Conservation (phyloP, 2,888 invertebrate species). For the Eilema depressum region DNA sequence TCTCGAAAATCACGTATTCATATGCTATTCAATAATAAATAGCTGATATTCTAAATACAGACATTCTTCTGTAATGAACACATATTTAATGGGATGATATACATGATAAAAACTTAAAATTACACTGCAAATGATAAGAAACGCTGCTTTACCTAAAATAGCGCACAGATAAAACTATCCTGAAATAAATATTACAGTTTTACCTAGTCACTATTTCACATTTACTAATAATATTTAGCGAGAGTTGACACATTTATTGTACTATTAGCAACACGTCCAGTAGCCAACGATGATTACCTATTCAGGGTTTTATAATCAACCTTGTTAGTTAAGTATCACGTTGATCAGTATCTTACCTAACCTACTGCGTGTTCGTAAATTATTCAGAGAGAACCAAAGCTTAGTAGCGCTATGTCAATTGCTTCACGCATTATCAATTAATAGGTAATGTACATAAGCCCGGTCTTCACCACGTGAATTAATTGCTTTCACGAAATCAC, state of each 20-base stretch:
- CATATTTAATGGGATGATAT: neutral
- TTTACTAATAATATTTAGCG: neutral
- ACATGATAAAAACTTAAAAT: neutral
- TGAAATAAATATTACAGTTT: constrained; percentile 55
- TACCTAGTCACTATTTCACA: constrained; percentile 21
- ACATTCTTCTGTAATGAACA: too few species aligned
- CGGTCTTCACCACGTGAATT: neutral
- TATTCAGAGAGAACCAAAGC: neutral
- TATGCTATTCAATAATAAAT: neutral
- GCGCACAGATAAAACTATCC: constrained; percentile 50
- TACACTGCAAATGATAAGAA: constrained; percentile 31
- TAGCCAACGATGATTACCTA: neutral
- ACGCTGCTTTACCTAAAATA: constrained; percentile 52
- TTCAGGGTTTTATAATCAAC: neutral
- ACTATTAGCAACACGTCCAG: neutral
- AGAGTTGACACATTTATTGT: neutral
- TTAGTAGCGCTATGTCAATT: neutral
- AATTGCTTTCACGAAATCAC: too few species aligned
- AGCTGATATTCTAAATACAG: neutral
- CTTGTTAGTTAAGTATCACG: neutral
- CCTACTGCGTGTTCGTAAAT: neutral
- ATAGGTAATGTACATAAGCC: too few species aligned
- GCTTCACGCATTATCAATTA: neutral
- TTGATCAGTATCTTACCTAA: neutral
- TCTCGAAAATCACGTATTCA: neutral